Conservation (phyloP, 2,888 invertebrate species). For the Venusia cambrica region DNA sequence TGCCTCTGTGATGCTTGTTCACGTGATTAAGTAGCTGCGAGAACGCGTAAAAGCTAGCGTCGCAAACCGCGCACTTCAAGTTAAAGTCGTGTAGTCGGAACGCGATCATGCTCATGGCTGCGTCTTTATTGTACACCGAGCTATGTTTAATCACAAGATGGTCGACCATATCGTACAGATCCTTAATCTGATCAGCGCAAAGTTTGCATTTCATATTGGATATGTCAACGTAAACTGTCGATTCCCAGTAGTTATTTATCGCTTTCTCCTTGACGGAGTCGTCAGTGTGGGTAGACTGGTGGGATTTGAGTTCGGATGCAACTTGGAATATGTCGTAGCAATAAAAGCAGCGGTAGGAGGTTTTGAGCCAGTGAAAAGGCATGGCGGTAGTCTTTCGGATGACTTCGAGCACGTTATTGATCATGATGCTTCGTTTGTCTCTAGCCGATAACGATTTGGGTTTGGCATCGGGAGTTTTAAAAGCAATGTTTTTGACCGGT, state of each 20-base stretch:
- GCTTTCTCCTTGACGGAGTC: slow-evolving; percentile 26
- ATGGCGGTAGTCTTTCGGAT: slow-evolving; percentile 40
- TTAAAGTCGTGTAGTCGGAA: no score
- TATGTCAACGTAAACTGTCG: slow-evolving; percentile 35
- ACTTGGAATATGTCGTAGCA: slow-evolving; percentile 41
- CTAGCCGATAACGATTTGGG: no score
- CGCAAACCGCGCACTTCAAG: no score
- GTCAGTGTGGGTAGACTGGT: slow-evolving; percentile 31
- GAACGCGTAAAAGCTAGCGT: no score
- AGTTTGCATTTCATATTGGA: slow-evolving; percentile 33
- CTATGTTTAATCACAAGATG: slow-evolving; percentile 33
- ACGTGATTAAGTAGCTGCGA: no score
- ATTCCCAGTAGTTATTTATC: slow-evolving; percentile 34
- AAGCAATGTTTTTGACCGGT: no score
- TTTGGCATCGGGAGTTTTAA: no score
- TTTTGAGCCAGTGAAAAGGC: slow-evolving; percentile 44
- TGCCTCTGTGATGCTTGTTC: no score
- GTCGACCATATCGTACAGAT: slow-evolving; percentile 29
- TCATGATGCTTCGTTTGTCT: no score
- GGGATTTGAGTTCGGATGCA: slow-evolving; percentile 33
- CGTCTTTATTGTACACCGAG: slow-evolving; percentile 25
- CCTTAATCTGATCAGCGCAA: slow-evolving; percentile 22
- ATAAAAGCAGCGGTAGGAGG: slow-evolving; percentile 41
- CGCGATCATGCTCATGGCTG: no score
- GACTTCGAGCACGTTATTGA: slow-evolving; percentile 39